Percentiles rank a stretch among this genome's conserved stretches.
phyloP scores from a whole-genome alignment of 2,888 invertebrate genomes.

The Limnephilus marmoratus region DNA sequence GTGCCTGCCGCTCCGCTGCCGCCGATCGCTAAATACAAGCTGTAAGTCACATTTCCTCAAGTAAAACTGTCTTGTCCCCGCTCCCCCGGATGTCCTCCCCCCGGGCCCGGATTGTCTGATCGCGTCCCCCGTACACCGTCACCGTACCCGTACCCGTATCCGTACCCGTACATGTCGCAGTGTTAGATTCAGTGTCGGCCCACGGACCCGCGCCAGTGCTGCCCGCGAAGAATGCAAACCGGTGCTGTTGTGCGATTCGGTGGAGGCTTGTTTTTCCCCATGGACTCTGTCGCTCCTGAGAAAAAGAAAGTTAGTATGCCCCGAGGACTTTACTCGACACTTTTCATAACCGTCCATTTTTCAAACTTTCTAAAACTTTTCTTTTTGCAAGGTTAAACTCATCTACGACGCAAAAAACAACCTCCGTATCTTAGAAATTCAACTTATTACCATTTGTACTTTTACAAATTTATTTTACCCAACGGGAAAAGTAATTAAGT shows the following conservation, averaged over 20 bases:
- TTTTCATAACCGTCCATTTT: constrained; percentile 60
- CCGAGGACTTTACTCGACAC: constrained; percentile 61
- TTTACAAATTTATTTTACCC: constrained; percentile 15
- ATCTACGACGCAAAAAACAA: constrained; percentile 23
- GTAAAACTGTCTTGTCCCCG: constrained; percentile 66
- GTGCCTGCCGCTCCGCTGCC: constrained; percentile 68
- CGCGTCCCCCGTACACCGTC: constrained; percentile 43
- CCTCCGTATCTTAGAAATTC: constrained; percentile 10
- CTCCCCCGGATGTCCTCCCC: constrained; percentile 70
- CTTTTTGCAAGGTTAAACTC: constrained; percentile 25
- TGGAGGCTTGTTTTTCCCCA: constrained; percentile 66
- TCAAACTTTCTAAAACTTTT: constrained; percentile 55
- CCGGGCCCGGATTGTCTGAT: constrained; percentile 68
- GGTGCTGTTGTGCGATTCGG: constrained; percentile 66
- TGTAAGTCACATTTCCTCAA: constrained; percentile 66
- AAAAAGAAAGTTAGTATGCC: constrained; percentile 66
- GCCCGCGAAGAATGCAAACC: constrained; percentile 64
- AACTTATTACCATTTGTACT: not conserved
- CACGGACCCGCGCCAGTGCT: constrained; percentile 57
- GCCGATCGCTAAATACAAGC: constrained; percentile 69
- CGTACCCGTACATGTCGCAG: constrained; percentile 67
- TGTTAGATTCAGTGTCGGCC: constrained; percentile 62
- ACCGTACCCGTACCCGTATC: constrained; percentile 70
- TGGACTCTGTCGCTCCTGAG: constrained; percentile 66
- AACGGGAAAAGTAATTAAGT: constrained; percentile 31